Evolutionary conservation across 2,888 invertebrate species (phyloP).

Genomic region (Octonoba sinensis): DNA sequence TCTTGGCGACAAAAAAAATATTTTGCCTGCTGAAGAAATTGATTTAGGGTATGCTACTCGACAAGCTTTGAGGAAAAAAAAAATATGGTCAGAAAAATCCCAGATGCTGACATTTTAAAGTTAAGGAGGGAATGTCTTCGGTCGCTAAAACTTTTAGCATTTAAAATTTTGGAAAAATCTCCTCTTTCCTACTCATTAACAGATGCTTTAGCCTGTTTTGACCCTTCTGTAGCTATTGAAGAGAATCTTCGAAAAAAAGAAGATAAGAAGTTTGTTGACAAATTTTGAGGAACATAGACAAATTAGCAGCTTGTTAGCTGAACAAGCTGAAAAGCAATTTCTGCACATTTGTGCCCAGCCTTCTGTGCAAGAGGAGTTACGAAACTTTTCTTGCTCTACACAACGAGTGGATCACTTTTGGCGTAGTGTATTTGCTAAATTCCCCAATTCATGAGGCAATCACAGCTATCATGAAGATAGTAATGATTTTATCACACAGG

Average conservation of each 20-base stretch:
- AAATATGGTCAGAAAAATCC: neutral
- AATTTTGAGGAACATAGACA: too few species aligned
- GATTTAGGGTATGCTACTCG: neutral
- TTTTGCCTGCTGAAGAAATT: neutral
- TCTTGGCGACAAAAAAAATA: neutral
- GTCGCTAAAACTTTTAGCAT: neutral
- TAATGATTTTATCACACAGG: too few species aligned
- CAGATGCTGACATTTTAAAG: neutral
- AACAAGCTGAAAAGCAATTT: neutral
- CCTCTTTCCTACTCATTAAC: neutral
- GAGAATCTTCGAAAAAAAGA: too few species aligned
- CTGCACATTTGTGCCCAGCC: neutral
- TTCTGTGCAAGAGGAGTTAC: neutral
- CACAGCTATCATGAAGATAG: neutral
- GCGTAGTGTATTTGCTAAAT: neutral
- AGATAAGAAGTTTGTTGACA: too few species aligned
- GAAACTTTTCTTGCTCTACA: neutral
- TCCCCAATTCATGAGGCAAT: neutral
- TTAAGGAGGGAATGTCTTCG: neutral
- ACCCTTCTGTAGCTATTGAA: too few species aligned
- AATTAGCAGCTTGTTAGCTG: too few species aligned
- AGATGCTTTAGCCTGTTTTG: too few species aligned
- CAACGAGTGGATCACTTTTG: neutral
- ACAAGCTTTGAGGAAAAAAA: neutral
- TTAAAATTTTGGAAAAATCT: neutral